Base-by-base conservation (phyloP, 2,888 invertebrate species). In the Tipula unca region DNA sequence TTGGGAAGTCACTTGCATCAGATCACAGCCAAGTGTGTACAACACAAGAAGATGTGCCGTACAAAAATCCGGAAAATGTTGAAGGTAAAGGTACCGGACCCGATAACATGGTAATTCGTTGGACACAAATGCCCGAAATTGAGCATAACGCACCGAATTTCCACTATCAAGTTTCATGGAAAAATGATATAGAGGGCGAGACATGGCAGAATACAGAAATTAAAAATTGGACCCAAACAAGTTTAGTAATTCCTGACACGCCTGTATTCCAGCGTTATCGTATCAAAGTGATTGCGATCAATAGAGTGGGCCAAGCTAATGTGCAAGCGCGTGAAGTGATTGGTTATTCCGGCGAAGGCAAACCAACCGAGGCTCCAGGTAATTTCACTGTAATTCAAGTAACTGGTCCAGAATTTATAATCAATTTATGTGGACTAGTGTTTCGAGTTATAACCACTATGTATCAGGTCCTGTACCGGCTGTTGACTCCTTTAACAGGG, bases 81-180 rank as follows among this genome's bases (percentile, higher is more conserved):
- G 94, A 95, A 89, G 98, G 98, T 0, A 95, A 95, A 90, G 98
- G 98, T 87, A 94, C 95, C 5, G 94, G 94, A 86, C 97, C 98
- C 0, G 95, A 94, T 88, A 98, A 98, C 91, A 93, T 99, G 89
- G 95, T 98, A 87, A 98, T 99, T 89, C 94, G 95, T 0, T 99
- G 99, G 99, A 96, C 98, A 20, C 95, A 95, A 87, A 99, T 99
- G 98, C 95, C 97, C 0, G 95, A 97, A 90, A 97, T 99, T 88
- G 98, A 99, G 89, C 99, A 99, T 92, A 98, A 99, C 92, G 99
- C 96, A 0, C 97, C 97, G 0, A 95, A 95, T 83, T 99, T 99
- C 92, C 95, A 95, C 90, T 99, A 99, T 91, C 93, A 95, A 86
- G 96, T 99, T 29, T 95, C 94, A 87, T 98, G 96, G 94, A 95